Percentiles rank a stretch among this genome's conserved stretches.
phyloP scores from a whole-genome alignment of 1,140 invertebrate species.

The Aleiodes sp. region DNA sequence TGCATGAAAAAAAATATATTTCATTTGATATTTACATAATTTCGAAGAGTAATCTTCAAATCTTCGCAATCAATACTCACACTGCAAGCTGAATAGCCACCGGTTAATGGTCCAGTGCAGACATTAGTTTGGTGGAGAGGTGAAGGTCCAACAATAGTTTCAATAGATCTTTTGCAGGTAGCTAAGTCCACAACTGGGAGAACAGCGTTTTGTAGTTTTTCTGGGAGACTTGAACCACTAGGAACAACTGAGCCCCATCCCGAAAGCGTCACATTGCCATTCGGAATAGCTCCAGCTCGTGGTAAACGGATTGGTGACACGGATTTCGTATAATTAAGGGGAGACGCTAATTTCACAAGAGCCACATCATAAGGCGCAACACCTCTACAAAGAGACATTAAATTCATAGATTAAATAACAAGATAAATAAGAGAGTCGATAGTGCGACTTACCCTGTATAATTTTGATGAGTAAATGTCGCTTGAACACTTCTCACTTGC shows the following conservation, averaged over 20 bases:
- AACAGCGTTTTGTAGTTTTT: conserved; percentile 57
- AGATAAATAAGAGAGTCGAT: background rate
- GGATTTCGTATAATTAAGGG: conserved; percentile 60
- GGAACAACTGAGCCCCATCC: conserved; percentile 65
- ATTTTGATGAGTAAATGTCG: conserved; percentile 52
- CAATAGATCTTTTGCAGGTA: conserved; percentile 49
- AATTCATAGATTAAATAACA: background rate
- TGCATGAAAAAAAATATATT: conserved; percentile 22
- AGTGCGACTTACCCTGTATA: conserved; percentile 48
- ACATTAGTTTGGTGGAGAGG: conserved; percentile 63
- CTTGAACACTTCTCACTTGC: conserved; percentile 52
- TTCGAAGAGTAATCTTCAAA: background rate
- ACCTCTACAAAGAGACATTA: conserved; percentile 33
- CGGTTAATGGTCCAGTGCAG: conserved; percentile 65
- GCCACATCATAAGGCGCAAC: conserved; percentile 68
- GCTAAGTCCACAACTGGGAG: conserved; percentile 62
- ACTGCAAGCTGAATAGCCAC: conserved; percentile 63
- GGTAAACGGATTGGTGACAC: conserved; percentile 61
- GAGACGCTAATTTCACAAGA: conserved; percentile 62
- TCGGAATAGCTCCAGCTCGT: conserved; percentile 55
- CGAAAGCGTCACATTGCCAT: conserved; percentile 60
- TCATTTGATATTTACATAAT: background rate
- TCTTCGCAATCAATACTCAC: too few relatives aligned
- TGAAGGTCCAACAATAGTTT: conserved; percentile 47
- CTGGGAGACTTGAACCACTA: conserved; percentile 51